Base-by-base conservation (phyloP, 2,888 invertebrate genomes). In the Orgyia antiqua region DNA sequence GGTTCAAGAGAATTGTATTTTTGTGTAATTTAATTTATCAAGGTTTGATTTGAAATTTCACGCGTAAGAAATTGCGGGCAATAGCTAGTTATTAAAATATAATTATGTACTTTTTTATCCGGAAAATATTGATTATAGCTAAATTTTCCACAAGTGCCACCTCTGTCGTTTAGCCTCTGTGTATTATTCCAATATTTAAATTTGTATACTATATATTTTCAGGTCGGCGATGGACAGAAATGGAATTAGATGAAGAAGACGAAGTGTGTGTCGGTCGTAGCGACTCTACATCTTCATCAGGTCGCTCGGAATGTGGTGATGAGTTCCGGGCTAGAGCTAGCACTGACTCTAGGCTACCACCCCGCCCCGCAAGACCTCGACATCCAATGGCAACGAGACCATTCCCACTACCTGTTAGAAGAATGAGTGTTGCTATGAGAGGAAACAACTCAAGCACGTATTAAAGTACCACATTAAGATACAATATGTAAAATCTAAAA, bases 401-500 rank as follows among this genome's bases (percentile, higher is more conserved):
- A 0, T 76, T 76, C 40, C 83, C 88, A 1, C 79, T 87, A 2
- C 88, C 89, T 0, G 89, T 90, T 27, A 82, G 93, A 18, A 83
- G 94, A 40, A 93, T 94, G 92, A 93, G 93, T 60, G 93, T 94
- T 39, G 93, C 93, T 21, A 92, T 93, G 88, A 80, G 88, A 38
- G 92, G 92, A 29, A 89, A 89, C 58, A 89, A 89, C 43, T 78
- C 88, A 9, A 89, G 80, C 52, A 71, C 74, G 10, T 83, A 74
- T 42, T 83, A 13, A 15, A 4, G 15, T 4, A 15, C 15, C 4
- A 4, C 15, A 15, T n/a, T n/a, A n/a, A n/a, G n/a, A n/a, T n/a
- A n/a, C n/a, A n/a, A n/a, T n/a, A n/a, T n/a, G n/a, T n/a, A n/a
- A n/a, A n/a, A n/a, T n/a, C n/a, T n/a, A n/a, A n/a, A n/a, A n/a